These are phyloP conservation scores for Actinemys pallida DNA, from an alignment of 2,113 vertebrate genomes.

Conservation along the genomic window DNA sequence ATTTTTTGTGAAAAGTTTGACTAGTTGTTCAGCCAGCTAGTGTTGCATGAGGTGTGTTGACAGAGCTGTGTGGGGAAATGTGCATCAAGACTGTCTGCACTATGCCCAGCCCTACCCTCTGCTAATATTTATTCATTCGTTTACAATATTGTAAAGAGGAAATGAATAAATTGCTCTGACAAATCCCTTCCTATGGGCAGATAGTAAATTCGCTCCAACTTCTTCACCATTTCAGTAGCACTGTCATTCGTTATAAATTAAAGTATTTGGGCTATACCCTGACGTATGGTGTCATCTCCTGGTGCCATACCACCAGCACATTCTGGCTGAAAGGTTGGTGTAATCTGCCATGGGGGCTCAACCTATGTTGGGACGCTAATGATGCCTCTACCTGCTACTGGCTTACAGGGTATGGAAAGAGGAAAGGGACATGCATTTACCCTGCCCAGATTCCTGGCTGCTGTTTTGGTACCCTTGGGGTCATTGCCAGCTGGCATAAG, in stretches of 20 bases:
- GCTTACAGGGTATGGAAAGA: slow-evolving; percentile 36
- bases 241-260: not conserved
- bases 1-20: not conserved
- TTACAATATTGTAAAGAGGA: slow-evolving; percentile 44
- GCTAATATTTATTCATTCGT: slow-evolving; percentile 46
- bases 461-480: slow-evolving; percentile 53
- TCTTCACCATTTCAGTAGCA: not conserved
- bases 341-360: not conserved
- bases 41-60: slow-evolving; percentile 32
- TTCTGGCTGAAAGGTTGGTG: not conserved
- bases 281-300: not conserved
- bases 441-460: slow-evolving; percentile 45
- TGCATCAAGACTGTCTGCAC: slow-evolving; percentile 50
- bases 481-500: slow-evolving; percentile 57
- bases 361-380: not conserved
- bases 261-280: slow-evolving; percentile 2
- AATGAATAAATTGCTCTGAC: slow-evolving; percentile 42
- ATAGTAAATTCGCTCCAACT: not conserved
- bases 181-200: slow-evolving; percentile 45
- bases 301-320: slow-evolving; percentile 4
- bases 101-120: slow-evolving; percentile 25
- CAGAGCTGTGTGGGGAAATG: slow-evolving; percentile 15
- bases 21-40: slow-evolving; percentile 26
- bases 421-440: slow-evolving; percentile 31
- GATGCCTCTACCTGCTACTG: slow-evolving; percentile 6